Evolutionary conservation across 1,140 invertebrate species (phyloP).

Genomic region (Bombus difficillimus): DNA sequence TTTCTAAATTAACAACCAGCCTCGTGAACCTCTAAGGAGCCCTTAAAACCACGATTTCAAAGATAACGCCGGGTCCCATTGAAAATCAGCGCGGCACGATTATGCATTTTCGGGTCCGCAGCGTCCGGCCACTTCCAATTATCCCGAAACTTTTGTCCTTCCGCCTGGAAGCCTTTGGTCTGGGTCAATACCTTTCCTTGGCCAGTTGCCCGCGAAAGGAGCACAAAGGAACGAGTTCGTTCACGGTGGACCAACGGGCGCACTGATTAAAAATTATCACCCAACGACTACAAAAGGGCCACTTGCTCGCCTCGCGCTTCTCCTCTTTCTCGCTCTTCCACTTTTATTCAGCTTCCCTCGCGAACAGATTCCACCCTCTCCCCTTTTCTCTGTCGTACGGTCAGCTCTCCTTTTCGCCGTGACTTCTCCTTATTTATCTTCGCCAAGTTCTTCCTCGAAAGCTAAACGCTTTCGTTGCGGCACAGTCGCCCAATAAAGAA

Average conservation of each 20-base stretch:
- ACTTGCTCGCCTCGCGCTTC: conserved; percentile 53
- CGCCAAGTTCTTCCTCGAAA: conserved; percentile 44
- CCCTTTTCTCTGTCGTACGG: conserved; percentile 18
- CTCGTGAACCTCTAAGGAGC: background rate
- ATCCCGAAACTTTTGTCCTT: conserved; percentile 71
- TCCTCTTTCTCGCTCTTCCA: conserved; percentile 17
- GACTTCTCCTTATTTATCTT: conserved; percentile 67
- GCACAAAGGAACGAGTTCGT: conserved; percentile 66
- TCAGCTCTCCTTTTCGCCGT: conserved; percentile 12
- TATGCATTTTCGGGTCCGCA: conserved; percentile 62
- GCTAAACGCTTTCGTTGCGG: conserved; percentile 63
- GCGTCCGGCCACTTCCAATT: conserved; percentile 67
- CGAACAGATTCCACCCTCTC: too few species aligned
- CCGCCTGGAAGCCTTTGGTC: conserved; percentile 41
- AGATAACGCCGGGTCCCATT: conserved; percentile 49
- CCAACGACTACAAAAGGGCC: conserved; percentile 72
- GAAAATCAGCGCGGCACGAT: conserved; percentile 64
- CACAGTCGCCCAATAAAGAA: conserved; percentile 28
- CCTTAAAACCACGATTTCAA: conserved; percentile 4
- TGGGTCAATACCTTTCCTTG: conserved; percentile 61
- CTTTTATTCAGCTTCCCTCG: background rate
- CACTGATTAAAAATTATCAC: conserved; percentile 78
- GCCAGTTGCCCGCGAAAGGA: conserved; percentile 58
- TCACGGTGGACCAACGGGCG: conserved; percentile 67
- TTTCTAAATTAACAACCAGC: background rate